Percentiles rank a stretch among this genome's conserved stretches.
These are phyloP conservation scores for Drosophila testacea DNA, from an alignment of 2,888 invertebrate species.

Conservation along the genomic window DNA sequence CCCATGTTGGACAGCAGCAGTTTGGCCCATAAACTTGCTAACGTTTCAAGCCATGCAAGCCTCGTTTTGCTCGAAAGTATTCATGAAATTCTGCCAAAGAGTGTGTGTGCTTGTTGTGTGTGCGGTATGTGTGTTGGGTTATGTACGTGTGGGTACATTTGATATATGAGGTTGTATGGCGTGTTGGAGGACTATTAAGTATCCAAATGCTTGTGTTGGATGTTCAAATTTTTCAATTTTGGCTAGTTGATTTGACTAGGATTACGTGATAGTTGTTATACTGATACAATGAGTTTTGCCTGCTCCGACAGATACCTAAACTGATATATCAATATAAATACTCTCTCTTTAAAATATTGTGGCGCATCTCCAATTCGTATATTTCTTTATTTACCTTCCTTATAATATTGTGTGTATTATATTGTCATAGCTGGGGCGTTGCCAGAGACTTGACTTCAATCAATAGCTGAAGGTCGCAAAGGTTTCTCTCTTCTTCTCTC, in stretches of 20 bases:
- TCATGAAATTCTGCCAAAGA: background rate
- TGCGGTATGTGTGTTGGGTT: slow-evolving; percentile 4
- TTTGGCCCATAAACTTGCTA: slow-evolving; percentile 41
- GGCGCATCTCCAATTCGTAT: slow-evolving; percentile 21
- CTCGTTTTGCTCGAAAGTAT: slow-evolving; percentile 1
- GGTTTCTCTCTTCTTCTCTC: slow-evolving; percentile 9
- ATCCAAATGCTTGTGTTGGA: slow-evolving; percentile 26
- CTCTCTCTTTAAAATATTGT: background rate
- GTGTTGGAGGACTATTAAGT: slow-evolving; percentile 24
- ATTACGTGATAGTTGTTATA: slow-evolving; percentile 6
- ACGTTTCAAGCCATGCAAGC: background rate
- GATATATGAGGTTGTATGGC: slow-evolving; percentile 33
- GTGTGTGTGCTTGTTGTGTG: slow-evolving; percentile 5
- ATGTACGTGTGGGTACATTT: slow-evolving; percentile 16
- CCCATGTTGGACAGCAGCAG: slow-evolving; percentile 37
- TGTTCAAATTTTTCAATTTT: slow-evolving; percentile 22
- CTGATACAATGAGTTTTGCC: background rate
- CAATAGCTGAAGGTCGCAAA: slow-evolving; percentile 66
- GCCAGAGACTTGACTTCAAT: slow-evolving; percentile 55
- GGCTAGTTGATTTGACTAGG: background rate
- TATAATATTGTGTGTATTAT: slow-evolving; percentile 17
- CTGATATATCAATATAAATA: background rate
- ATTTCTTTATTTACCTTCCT: background rate
- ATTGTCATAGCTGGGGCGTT: slow-evolving; percentile 56
- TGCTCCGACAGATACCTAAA: background rate